phyloP scores from a whole-genome alignment of 1,140 invertebrate genomes.

The Cherax destructor region DNA sequence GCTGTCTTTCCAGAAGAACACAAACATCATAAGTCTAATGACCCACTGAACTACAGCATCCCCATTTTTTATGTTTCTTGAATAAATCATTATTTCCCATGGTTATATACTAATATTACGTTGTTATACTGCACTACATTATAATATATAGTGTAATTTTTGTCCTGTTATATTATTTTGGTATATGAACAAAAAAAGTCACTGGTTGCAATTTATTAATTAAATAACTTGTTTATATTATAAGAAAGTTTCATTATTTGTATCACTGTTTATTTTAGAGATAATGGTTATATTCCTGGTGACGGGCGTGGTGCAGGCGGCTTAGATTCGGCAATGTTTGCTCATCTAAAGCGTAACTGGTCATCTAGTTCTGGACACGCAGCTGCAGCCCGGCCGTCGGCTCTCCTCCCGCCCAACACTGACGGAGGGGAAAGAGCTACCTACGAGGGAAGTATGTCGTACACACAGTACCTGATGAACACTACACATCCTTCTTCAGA shows the following conservation, averaged over 20 bases:
- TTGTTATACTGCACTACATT: too few species aligned
- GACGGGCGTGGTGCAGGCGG: slow-evolving; percentile 85
- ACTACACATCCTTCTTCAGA: slow-evolving; percentile 45
- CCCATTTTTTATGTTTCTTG: too few species aligned
- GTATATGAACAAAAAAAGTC: too few species aligned
- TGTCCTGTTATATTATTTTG: too few species aligned
- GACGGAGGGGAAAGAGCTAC: slow-evolving; percentile 26
- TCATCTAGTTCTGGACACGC: slow-evolving; percentile 74
- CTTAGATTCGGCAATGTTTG: slow-evolving; percentile 82
- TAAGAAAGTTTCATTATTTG: neutral
- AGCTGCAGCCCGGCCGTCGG: slow-evolving; percentile 20
- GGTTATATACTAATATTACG: too few species aligned
- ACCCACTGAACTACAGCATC: too few species aligned
- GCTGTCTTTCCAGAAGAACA: too few species aligned
- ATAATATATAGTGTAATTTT: too few species aligned
- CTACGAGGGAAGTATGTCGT: slow-evolving; percentile 34
- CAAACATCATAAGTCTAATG: too few species aligned
- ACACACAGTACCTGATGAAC: slow-evolving; percentile 62
- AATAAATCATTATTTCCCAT: too few species aligned
- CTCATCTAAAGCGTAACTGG: slow-evolving; percentile 85
- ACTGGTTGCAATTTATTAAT: neutral
- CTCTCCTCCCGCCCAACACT: slow-evolving; percentile 30
- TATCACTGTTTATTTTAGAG: slow-evolving; percentile 71
- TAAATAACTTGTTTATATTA: neutral
- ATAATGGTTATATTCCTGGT: slow-evolving; percentile 82